A percentile compares a stretch with the other conserved stretches of the same genome.
Conservation (phyloP, 2,797 vertebrate genomes). For the Glossophaga mutica region DNA sequence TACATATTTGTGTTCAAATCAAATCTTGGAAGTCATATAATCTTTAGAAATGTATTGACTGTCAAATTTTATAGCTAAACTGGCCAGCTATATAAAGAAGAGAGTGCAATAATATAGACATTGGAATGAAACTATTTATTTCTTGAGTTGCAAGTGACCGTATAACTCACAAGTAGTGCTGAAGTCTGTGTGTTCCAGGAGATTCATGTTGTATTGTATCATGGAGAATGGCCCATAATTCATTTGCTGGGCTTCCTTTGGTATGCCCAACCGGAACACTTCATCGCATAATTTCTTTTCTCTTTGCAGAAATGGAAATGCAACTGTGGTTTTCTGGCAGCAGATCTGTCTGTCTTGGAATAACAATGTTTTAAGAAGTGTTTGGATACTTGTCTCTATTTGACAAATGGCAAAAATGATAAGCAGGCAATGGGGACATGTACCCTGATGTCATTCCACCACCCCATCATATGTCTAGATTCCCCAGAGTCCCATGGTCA, state of each 20-base stretch:
- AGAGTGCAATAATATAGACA: constrained; percentile 26
- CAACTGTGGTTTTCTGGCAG: constrained; percentile 26
- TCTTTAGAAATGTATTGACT: constrained; percentile 58
- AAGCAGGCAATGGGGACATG: background rate
- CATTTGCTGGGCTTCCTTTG: constrained; percentile 47
- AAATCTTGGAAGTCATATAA: background rate
- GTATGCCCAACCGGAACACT: constrained; percentile 49
- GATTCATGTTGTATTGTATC: constrained; percentile 47
- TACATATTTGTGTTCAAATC: constrained; percentile 14
- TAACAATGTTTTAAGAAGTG: constrained; percentile 50
- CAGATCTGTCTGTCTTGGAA: constrained; percentile 66
- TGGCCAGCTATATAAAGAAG: background rate
- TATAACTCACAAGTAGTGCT: constrained; percentile 41
- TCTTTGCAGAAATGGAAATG: constrained; percentile 61
- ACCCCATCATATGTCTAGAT: background rate
- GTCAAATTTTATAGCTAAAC: constrained; percentile 59
- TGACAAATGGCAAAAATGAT: background rate
- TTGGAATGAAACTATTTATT: constrained; percentile 50
- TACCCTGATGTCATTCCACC: rapidly evolving
- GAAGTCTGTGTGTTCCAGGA: constrained; percentile 32
- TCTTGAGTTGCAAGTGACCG: constrained; percentile 54
- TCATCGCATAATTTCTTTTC: constrained; percentile 27
- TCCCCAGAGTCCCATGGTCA: background rate
- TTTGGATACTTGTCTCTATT: background rate
- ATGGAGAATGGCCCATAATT: constrained; percentile 68